These are phyloP conservation scores for Pseudorasbora parva DNA, from an alignment of 2,113 vertebrate species.

Conservation along the genomic window DNA sequence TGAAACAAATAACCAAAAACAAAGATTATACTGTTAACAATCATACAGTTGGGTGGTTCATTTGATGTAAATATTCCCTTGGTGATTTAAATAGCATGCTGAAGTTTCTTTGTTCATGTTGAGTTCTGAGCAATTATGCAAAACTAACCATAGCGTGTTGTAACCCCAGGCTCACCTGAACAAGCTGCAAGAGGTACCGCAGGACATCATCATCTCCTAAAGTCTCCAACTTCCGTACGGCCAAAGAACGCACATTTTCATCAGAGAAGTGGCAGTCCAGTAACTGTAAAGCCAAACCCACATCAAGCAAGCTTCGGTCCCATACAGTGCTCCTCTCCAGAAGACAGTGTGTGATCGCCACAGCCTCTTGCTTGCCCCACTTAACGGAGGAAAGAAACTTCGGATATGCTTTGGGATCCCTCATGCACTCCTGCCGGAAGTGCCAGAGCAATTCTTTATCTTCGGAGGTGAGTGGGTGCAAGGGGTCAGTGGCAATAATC, in stretches of 20 bases:
- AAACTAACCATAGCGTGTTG: conserved; percentile 29
- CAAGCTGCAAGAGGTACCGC: conserved; percentile 93
- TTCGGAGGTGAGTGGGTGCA: conserved; percentile 91
- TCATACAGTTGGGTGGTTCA: background rate
- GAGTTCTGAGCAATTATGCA: conserved; percentile 45
- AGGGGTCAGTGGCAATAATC: conserved; percentile 90
- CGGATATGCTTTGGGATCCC: conserved; percentile 91
- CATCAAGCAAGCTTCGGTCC: conserved; percentile 91
- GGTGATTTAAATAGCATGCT: conserved; percentile 41
- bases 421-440: conserved; percentile 92
- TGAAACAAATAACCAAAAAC: background rate
- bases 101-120: conserved; percentile 18
- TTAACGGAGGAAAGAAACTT: conserved; percentile 94
- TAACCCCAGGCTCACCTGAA: conserved; percentile 82
- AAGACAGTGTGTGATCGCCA: conserved; percentile 87
- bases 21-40: background rate
- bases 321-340: conserved; percentile 86
- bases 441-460: conserved; percentile 98
- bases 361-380: conserved; percentile 94
- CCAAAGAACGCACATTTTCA: conserved; percentile 91
- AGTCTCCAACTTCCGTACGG: conserved; percentile 93
- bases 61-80: conserved; percentile 13
- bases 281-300: conserved; percentile 94
- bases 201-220: conserved; percentile 93
- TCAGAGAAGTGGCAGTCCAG: conserved; percentile 96